A percentile compares a stretch with the other conserved stretches of the same genome.
Conservation (phyloP, 2,113 vertebrate genomes). For the Cathartes aura region DNA sequence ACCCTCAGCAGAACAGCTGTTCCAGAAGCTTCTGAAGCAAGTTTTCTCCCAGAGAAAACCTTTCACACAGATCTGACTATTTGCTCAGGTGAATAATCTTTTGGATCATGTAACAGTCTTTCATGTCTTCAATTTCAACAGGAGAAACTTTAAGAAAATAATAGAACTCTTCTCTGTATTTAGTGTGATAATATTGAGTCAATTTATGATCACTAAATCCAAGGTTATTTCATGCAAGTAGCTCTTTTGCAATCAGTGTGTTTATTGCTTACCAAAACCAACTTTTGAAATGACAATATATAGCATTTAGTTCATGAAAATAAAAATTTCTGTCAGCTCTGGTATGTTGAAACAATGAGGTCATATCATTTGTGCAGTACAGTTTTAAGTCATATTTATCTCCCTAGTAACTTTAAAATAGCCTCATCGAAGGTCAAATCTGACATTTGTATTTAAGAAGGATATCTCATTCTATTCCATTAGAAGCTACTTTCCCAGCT, state of each 20-base stretch:
- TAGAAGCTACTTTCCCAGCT: constrained; percentile 4
- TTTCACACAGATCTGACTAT: not conserved
- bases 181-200: not conserved
- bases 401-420: constrained; percentile 25
- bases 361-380: not conserved
- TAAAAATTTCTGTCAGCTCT: not conserved
- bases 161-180: not conserved
- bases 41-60: not conserved
- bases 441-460: constrained; percentile 39
- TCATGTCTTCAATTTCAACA: not conserved
- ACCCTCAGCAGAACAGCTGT: not conserved
- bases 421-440: constrained; percentile 9
- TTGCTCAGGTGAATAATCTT: not conserved
- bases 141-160: not conserved
- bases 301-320: not conserved
- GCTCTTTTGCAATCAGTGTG: not conserved
- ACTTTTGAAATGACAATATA: not conserved
- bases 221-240: not conserved
- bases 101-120: not conserved
- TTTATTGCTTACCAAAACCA: not conserved
- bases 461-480: constrained; percentile 43
- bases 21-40: not conserved
- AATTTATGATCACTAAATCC: not conserved
- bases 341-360: not conserved
- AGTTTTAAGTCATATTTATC: constrained; percentile 2